These are phyloP conservation scores for Elachura formosa DNA, from an alignment of 2,113 vertebrate species.

Conservation along the genomic window DNA sequence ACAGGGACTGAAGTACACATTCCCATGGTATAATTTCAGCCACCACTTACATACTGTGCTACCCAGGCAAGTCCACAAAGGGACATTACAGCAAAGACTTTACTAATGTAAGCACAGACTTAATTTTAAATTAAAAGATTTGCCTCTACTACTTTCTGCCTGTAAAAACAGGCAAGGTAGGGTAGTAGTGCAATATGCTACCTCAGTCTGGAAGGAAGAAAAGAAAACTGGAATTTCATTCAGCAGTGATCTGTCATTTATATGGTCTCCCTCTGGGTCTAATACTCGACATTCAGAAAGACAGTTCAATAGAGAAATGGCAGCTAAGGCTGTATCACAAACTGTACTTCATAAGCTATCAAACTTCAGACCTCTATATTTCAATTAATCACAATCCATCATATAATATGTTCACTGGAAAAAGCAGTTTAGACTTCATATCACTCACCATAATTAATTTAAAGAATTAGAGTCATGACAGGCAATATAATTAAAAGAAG, in stretches of 20 bases:
- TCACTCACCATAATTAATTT: slow-evolving; percentile 42
- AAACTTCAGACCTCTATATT: slow-evolving; percentile 12
- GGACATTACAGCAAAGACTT: background rate
- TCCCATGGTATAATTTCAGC: background rate
- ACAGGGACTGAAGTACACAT: fast-evolving
- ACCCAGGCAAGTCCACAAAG: background rate
- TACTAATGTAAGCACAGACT: background rate
- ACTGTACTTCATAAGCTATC: background rate
- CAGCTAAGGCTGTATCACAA: background rate
- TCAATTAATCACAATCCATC: slow-evolving; percentile 32
- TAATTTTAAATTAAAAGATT: background rate
- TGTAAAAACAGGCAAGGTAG: background rate
- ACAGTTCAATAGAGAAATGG: background rate
- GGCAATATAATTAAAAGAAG: slow-evolving; percentile 24
- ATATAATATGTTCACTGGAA: background rate
- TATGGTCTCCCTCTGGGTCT: background rate
- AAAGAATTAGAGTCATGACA: slow-evolving; percentile 36
- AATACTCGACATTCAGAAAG: background rate
- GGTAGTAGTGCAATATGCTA: background rate
- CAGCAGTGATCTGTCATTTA: background rate
- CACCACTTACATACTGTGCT: background rate
- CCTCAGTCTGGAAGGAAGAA: background rate
- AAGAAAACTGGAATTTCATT: background rate
- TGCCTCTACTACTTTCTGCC: background rate
- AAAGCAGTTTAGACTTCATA: background rate